Evolutionary conservation across 2,113 vertebrate species (phyloP).

Genomic region (Cyphomyrus discorhynchus): DNA sequence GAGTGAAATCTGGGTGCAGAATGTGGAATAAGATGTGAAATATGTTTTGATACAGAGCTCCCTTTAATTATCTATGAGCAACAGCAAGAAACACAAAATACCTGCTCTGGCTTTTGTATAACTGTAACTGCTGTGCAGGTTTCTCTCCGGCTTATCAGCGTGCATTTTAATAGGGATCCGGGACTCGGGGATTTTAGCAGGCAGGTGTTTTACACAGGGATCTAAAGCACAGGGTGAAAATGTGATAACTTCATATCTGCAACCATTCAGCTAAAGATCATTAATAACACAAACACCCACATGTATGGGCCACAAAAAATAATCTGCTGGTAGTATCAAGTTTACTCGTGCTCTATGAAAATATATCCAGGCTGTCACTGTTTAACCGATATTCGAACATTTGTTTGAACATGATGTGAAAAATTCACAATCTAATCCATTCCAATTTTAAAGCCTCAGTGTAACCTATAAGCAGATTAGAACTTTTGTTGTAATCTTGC

Average conservation of each 20-base stretch:
- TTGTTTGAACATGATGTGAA: not conserved
- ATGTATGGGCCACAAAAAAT: not conserved
- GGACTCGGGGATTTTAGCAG: constrained; percentile 14
- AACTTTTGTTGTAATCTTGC: not conserved
- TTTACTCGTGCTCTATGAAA: not conserved
- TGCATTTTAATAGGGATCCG: not conserved
- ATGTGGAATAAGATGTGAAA: not conserved
- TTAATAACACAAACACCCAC: not conserved
- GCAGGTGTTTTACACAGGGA: not conserved
- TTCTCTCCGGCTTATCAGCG: constrained; percentile 3
- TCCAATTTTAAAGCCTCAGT: not conserved
- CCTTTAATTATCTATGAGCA: not conserved
- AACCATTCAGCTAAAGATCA: not conserved
- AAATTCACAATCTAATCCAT: not conserved
- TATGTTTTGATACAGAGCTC: not conserved
- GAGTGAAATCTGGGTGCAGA: not conserved
- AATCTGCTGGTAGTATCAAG: not conserved
- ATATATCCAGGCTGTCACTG: not conserved
- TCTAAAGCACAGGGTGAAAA: constrained; percentile 10
- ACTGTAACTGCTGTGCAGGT: constrained; percentile 14
- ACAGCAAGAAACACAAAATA: not conserved
- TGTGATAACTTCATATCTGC: not conserved
- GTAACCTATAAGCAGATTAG: not conserved
- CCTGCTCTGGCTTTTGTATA: not conserved
- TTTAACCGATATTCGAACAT: not conserved